Conservation (phyloP, 2,113 vertebrate genomes). For the Condylura cristata region DNA sequence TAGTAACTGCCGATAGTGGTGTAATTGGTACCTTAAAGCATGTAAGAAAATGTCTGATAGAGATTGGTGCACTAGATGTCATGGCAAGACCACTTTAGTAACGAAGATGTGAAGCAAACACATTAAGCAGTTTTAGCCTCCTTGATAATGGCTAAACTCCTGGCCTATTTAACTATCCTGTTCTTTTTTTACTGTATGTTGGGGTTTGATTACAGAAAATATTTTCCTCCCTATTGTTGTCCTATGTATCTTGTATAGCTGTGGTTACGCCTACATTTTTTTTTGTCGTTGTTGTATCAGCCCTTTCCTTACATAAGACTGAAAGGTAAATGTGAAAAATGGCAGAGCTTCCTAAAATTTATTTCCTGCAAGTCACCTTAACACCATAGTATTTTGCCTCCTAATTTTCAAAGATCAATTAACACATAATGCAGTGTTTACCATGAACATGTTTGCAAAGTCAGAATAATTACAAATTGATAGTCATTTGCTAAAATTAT, state of each 20-base stretch:
- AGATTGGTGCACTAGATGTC: neutral
- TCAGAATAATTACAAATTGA: neutral
- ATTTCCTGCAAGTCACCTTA: neutral
- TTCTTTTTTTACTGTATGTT: neutral
- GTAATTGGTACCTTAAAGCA: neutral
- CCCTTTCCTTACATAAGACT: neutral
- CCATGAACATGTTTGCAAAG: neutral
- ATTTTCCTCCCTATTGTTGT: neutral
- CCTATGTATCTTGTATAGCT: neutral
- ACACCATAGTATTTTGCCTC: neutral
- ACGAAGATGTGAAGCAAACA: neutral
- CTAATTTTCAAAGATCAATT: conserved; percentile 26
- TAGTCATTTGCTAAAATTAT: conserved; percentile 46
- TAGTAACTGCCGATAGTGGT: neutral
- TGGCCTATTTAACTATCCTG: neutral
- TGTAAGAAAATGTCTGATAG: neutral
- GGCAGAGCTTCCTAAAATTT: neutral
- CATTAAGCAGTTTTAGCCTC: neutral
- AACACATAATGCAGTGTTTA: neutral
- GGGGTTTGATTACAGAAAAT: neutral
- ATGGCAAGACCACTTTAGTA: neutral
- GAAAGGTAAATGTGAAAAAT: no score
- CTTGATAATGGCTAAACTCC: neutral
- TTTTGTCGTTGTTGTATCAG: neutral
- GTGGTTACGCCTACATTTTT: neutral